These are phyloP conservation scores for Triplophysa bombifrons DNA, from an alignment of 2,797 vertebrate genomes.

Conservation along the genomic window DNA sequence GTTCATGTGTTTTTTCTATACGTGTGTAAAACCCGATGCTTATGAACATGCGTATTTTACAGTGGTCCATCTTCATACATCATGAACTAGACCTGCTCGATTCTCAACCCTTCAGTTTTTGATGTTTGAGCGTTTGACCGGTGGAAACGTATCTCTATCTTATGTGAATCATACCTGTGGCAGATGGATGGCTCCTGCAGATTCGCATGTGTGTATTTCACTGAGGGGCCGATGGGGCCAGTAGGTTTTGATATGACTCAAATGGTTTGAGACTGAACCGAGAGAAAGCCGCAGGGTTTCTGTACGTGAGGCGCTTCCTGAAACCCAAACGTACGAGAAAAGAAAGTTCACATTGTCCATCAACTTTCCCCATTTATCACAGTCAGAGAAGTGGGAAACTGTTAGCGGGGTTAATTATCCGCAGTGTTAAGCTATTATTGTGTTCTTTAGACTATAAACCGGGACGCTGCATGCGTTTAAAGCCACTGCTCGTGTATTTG, in stretches of 20 bases:
- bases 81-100: not conserved
- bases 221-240: constrained; percentile 22
- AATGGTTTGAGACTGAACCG: constrained; percentile 49
- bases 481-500: constrained; percentile 12
- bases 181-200: constrained; percentile 48
- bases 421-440: constrained; percentile 33
- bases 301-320: constrained; percentile 37
- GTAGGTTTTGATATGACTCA: constrained; percentile 44
- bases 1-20: too few relatives aligned
- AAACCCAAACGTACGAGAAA: constrained; percentile 1
- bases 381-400: constrained; percentile 42
- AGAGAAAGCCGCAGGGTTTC: constrained; percentile 40
- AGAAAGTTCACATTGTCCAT: constrained; percentile 35
- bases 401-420: constrained; percentile 44
- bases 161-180: constrained; percentile 24
- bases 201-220: constrained; percentile 15
- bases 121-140: constrained; percentile 26
- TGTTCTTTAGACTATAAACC: constrained; percentile 32
- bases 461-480: not conserved
- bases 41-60: constrained; percentile 9
- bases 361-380: constrained; percentile 42
- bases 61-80: not conserved
- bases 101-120: constrained; percentile 36
- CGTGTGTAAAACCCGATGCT: not conserved
- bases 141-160: not conserved